Percentiles rank a stretch among this genome's conserved stretches.
Evolutionary conservation across 2,888 invertebrate species (phyloP).

Genomic region (Diaphora mendica): DNA sequence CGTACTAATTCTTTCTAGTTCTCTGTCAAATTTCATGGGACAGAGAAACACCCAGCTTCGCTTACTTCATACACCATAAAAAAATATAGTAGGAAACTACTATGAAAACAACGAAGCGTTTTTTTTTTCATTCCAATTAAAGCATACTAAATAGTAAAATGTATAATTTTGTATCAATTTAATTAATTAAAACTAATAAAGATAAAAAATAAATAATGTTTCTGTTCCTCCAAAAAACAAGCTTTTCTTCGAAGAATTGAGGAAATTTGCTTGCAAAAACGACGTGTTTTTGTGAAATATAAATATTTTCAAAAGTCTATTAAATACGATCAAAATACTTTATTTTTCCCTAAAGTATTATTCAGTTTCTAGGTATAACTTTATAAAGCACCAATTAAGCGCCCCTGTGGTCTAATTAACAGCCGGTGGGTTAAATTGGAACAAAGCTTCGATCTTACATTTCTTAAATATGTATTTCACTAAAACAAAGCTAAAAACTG

Average conservation of each 20-base stretch:
- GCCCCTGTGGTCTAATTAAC: not conserved
- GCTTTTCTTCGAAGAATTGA: not conserved
- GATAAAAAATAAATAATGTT: not conserved
- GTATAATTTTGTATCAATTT: not conserved
- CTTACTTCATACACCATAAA: too few species aligned
- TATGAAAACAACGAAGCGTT: too few species aligned
- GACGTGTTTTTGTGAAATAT: not conserved
- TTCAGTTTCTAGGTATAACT: not conserved
- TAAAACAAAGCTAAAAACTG: not conserved
- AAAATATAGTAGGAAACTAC: too few species aligned
- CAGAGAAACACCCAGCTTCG: too few species aligned
- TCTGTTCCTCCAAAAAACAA: not conserved
- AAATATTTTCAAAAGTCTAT: not conserved
- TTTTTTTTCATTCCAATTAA: not conserved
- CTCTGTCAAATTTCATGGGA: too few species aligned
- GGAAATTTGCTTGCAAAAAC: not conserved
- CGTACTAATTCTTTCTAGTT: too few species aligned
- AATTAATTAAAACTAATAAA: not conserved
- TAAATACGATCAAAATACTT: not conserved
- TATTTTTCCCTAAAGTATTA: not conserved
- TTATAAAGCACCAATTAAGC: not conserved
- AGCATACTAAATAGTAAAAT: not conserved
- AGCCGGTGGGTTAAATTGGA: not conserved
- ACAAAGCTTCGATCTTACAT: not conserved
- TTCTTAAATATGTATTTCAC: not conserved